These are phyloP conservation scores for Linnaemya tessellans DNA, from an alignment of 2,888 invertebrate species.

Conservation along the genomic window DNA sequence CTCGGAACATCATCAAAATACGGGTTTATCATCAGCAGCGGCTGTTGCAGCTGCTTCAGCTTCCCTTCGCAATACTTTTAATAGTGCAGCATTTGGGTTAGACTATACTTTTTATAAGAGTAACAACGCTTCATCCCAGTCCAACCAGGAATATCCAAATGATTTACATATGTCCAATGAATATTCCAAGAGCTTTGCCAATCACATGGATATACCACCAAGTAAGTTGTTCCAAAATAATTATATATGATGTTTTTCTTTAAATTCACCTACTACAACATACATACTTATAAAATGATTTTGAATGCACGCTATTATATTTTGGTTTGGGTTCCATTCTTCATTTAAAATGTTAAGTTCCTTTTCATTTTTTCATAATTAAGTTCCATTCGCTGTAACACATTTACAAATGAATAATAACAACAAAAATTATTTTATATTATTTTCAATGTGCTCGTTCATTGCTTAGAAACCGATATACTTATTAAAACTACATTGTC, in stretches of 20 bases:
- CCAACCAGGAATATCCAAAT: constrained; percentile 81
- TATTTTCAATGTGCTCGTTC: too few species aligned
- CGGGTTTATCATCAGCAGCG: constrained; percentile 51
- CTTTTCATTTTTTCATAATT: not conserved
- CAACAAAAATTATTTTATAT: not conserved
- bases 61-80: constrained; percentile 78
- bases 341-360: not conserved
- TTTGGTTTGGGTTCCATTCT: constrained; percentile 1
- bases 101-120: constrained; percentile 81
- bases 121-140: constrained; percentile 63
- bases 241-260: not conserved
- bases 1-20: constrained; percentile 76
- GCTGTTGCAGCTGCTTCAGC: constrained; percentile 72
- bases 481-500: not conserved
- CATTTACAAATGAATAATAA: not conserved
- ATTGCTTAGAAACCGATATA: not conserved
- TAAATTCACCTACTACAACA: not conserved
- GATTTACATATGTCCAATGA: constrained; percentile 82
- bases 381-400: not conserved
- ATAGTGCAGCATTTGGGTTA: constrained; percentile 78
- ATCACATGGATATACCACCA: constrained; percentile 84
- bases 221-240: constrained; percentile 77
- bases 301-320: constrained; percentile 17
- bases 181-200: constrained; percentile 82
- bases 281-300: not conserved